phyloP scores from a whole-genome alignment of 2,797 vertebrate species.

The Nannoperca obscura region DNA sequence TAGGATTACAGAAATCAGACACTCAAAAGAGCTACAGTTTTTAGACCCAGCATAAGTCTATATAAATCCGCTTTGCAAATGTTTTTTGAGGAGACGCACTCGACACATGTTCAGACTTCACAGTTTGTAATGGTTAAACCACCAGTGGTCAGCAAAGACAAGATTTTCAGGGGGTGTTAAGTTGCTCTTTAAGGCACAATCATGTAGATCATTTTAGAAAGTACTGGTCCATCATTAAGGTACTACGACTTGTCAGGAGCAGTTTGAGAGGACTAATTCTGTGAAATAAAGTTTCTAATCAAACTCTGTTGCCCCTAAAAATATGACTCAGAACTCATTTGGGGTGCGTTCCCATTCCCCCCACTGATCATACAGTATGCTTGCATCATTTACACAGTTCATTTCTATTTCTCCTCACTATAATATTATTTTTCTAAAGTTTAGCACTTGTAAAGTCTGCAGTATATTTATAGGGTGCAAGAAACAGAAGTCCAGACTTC shows the following conservation, averaged over 20 bases:
- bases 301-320: background rate
- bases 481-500: conserved; percentile 40
- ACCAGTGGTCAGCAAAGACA: background rate
- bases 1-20: background rate
- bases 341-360: conserved; percentile 3
- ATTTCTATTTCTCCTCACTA: background rate
- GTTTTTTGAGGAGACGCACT: too few relatives aligned
- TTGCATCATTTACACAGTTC: background rate
- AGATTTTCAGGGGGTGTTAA: background rate
- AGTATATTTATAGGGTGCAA: conserved; percentile 4
- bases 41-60: background rate
- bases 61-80: too few relatives aligned
- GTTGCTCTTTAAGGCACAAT: background rate
- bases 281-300: background rate
- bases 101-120: too few relatives aligned
- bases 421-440: background rate
- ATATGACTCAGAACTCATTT: conserved; percentile 1
- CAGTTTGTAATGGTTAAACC: background rate
- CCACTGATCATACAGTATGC: conserved; percentile 5
- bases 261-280: conserved; percentile 5
- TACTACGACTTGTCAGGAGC: background rate
- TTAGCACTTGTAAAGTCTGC: background rate
- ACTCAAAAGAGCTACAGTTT: background rate
- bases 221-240: background rate
- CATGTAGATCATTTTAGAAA: background rate